phyloP scores from a whole-genome alignment of 2,797 vertebrate genomes.

The Enteromius afrohamiltoni region DNA sequence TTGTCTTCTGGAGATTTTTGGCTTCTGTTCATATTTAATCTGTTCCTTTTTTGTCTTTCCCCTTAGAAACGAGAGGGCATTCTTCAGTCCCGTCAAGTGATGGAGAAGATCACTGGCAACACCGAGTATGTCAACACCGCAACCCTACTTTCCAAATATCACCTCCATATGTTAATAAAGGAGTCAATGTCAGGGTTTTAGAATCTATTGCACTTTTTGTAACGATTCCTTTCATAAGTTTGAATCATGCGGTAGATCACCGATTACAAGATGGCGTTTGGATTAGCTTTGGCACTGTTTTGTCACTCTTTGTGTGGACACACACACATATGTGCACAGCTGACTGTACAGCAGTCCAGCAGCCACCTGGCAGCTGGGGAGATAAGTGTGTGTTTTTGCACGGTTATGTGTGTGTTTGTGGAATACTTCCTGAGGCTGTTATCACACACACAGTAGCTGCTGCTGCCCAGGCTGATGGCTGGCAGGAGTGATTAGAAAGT shows the following conservation, averaged over 20 bases:
- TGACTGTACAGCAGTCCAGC: conserved; percentile 68
- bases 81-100: conserved; percentile 95
- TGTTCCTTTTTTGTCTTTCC: conserved; percentile 31
- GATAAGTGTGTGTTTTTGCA: conserved; percentile 67
- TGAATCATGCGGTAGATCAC: not conserved
- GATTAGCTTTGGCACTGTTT: conserved; percentile 4
- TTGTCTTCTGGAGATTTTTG: not conserved
- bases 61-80: conserved; percentile 96
- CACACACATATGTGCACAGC: conserved; percentile 40
- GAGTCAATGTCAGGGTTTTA: conserved; percentile 11
- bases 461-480: conserved; percentile 71
- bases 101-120: conserved; percentile 98
- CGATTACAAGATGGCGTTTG: conserved; percentile 3
- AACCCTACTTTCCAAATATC: conserved; percentile 2
- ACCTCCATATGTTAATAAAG: conserved; percentile 6
- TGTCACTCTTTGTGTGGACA: conserved; percentile 6
- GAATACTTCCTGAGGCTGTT: conserved; percentile 56
- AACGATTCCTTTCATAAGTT: conserved; percentile 17
- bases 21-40: not conserved
- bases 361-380: conserved; percentile 69
- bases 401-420: conserved; percentile 55
- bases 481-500: conserved; percentile 74
- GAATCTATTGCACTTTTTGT: conserved; percentile 9
- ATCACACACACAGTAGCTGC: conserved; percentile 47
- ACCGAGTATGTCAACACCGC: conserved; percentile 88